These are phyloP conservation scores for Hypomecis punctinalis DNA, from an alignment of 2,888 invertebrate species.

Conservation along the genomic window DNA sequence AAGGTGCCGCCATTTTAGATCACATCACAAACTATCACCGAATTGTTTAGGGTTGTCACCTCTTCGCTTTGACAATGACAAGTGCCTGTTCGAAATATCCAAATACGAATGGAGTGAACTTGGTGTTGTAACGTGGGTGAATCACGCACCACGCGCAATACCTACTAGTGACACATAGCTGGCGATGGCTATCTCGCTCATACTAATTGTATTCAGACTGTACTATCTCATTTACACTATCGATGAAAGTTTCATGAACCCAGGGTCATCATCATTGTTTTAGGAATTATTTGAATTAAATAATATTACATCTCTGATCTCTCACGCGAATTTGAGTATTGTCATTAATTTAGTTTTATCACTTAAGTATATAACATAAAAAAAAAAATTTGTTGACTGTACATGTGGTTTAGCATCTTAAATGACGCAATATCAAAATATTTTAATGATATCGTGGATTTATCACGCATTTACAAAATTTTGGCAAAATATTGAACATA, in stretches of 20 bases:
- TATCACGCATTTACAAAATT: too few species aligned
- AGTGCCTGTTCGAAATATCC: slow-evolving; percentile 1
- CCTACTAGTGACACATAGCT: not conserved
- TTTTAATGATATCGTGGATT: too few species aligned
- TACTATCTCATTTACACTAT: slow-evolving; percentile 15
- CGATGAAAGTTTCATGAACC: slow-evolving; percentile 3
- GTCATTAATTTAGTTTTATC: too few species aligned
- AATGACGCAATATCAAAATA: too few species aligned
- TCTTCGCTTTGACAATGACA: slow-evolving; percentile 9
- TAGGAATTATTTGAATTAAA: too few species aligned
- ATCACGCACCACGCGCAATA: slow-evolving; percentile 16
- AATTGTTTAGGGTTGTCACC: slow-evolving; percentile 45
- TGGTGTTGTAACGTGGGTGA: slow-evolving; percentile 3
- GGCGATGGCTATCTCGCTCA: slow-evolving; percentile 10
- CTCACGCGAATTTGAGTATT: too few species aligned
- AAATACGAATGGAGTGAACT: slow-evolving; percentile 5
- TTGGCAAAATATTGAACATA: too few species aligned
- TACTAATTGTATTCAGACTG: not conserved
- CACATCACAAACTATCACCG: slow-evolving; percentile 31
- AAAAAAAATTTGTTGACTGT: too few species aligned
- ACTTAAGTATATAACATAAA: too few species aligned
- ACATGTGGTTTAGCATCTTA: too few species aligned
- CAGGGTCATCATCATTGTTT: slow-evolving; percentile 13
- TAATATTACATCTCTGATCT: too few species aligned
- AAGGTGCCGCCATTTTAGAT: slow-evolving; percentile 88